phyloP scores from a whole-genome alignment of 2,888 invertebrate genomes.

The Seira musarum region DNA sequence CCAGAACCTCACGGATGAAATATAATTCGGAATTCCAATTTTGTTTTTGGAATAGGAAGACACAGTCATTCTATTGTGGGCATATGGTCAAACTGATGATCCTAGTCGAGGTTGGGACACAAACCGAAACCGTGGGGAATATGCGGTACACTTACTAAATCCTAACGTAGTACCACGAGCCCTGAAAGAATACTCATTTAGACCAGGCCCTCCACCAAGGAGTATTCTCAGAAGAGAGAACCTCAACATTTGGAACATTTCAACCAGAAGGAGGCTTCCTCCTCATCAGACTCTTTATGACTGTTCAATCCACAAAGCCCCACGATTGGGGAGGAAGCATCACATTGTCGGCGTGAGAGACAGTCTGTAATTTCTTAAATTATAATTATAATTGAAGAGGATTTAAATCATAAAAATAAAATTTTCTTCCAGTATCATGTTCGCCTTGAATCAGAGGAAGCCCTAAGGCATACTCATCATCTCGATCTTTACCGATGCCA shows the following conservation, averaged over 20 bases:
- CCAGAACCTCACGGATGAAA: too few relatives aligned
- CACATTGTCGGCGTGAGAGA: constrained; percentile 36
- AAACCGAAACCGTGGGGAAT: background rate
- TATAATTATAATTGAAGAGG: background rate
- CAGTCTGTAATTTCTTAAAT: background rate
- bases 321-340: constrained; percentile 23
- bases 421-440: background rate
- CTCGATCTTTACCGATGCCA: constrained; percentile 19
- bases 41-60: constrained; percentile 1
- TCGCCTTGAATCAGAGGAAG: constrained; percentile 18
- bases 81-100: constrained; percentile 20
- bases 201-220: background rate
- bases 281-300: background rate
- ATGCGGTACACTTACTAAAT: constrained; percentile 5
- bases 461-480: constrained; percentile 34
- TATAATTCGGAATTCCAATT: too few relatives aligned
- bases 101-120: background rate
- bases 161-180: constrained; percentile 5
- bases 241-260: constrained; percentile 21
- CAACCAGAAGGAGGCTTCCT: background rate
- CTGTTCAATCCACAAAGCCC: constrained; percentile 30
- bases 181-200: background rate
- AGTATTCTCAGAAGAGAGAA: background rate
- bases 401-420: background rate
- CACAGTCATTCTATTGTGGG: background rate